Conservation (phyloP, 2,797 vertebrate species). For the Gallinago solitaria region DNA sequence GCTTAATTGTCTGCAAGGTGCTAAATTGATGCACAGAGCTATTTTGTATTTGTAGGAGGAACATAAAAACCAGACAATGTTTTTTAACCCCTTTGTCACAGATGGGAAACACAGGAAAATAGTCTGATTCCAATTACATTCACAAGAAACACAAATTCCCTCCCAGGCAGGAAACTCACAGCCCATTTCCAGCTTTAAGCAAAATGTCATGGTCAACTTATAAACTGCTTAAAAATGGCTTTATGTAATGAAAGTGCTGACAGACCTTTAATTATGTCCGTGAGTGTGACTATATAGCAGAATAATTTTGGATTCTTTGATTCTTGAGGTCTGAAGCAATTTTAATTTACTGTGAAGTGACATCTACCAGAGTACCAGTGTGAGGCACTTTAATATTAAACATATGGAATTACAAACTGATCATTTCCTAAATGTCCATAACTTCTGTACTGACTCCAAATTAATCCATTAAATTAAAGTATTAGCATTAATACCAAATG, state of each 20-base stretch:
- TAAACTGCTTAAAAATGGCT: constrained; percentile 57
- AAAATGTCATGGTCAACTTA: constrained; percentile 47
- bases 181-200: constrained; percentile 47
- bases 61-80: background rate
- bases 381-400: constrained; percentile 57
- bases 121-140: constrained; percentile 48
- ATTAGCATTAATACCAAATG: background rate
- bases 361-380: constrained; percentile 54
- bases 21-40: background rate
- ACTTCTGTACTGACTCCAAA: background rate
- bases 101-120: background rate
- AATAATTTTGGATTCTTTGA: constrained; percentile 58
- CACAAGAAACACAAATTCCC: constrained; percentile 22
- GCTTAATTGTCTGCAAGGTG: background rate
- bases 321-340: constrained; percentile 49
- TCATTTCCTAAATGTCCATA: constrained; percentile 45
- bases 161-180: constrained; percentile 44
- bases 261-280: constrained; percentile 51
- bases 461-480: background rate
- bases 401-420: constrained; percentile 51
- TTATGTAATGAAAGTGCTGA: constrained; percentile 64
- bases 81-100: constrained; percentile 11
- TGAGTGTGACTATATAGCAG: constrained; percentile 46
- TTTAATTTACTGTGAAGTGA: constrained; percentile 67
- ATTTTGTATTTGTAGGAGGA: background rate